These are phyloP conservation scores for Lates calcarifer DNA, from an alignment of 2,113 vertebrate genomes.

Conservation along the genomic window DNA sequence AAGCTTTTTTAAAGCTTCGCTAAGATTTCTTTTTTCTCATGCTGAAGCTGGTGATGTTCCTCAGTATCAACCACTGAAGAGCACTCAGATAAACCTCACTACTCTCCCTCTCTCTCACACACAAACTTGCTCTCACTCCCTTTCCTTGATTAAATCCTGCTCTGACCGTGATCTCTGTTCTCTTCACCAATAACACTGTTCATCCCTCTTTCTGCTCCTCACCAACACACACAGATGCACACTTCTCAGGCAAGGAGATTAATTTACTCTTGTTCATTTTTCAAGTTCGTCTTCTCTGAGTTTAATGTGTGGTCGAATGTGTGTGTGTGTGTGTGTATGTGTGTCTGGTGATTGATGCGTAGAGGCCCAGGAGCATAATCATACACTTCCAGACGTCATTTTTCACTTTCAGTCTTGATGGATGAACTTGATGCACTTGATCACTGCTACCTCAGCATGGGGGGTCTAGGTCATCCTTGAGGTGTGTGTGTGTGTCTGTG, in stretches of 20 bases:
- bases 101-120: conserved; percentile 9
- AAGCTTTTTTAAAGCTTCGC: conserved; percentile 21
- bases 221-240: conserved; percentile 37
- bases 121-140: conserved; percentile 40
- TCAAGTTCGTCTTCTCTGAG: conserved; percentile 69
- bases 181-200: conserved; percentile 61
- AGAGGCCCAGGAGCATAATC: conserved; percentile 79
- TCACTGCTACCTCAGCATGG: conserved; percentile 69
- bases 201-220: conserved; percentile 58
- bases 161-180: conserved; percentile 66
- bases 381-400: conserved; percentile 82
- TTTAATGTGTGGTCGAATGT: conserved; percentile 65
- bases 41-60: conserved; percentile 19
- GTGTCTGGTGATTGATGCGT: conserved; percentile 74
- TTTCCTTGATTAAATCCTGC: conserved; percentile 73
- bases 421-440: conserved; percentile 74
- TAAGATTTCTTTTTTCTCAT: not conserved
- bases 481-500: conserved; percentile 46
- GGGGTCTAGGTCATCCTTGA: conserved; percentile 69
- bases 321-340: conserved; percentile 19
- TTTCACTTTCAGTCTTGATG: conserved; percentile 79
- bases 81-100: conserved; percentile 17
- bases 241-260: conserved; percentile 67
- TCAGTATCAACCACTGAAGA: conserved; percentile 24
- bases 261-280: conserved; percentile 81